A percentile compares a stretch with the other conserved stretches of the same genome.
Evolutionary conservation across 2,113 vertebrate genomes (phyloP).

Genomic region (Apteryx owenii): DNA sequence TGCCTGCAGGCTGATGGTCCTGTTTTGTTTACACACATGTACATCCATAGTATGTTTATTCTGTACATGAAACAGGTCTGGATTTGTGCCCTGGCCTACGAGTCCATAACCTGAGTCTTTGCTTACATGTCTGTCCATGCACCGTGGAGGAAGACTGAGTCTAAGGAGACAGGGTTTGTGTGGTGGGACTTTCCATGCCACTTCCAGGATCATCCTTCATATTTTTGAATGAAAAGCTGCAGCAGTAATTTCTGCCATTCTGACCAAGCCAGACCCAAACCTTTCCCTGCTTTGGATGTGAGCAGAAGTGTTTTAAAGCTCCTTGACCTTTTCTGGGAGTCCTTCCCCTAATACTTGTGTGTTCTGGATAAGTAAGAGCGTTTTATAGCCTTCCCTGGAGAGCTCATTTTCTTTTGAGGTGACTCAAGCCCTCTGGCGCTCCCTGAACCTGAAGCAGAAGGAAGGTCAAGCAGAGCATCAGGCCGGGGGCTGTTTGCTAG

Average conservation of each 20-base stretch:
- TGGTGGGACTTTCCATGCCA: not conserved
- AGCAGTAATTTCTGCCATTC: not conserved
- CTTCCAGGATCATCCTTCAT: accelerated
- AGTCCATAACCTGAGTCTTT: not conserved
- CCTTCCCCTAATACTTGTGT: not conserved
- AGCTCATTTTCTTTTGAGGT: not conserved
- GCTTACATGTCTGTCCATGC: not conserved
- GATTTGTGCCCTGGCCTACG: not conserved
- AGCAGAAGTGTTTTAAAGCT: not conserved
- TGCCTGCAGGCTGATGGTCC: not conserved
- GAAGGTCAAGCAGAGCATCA: not conserved
- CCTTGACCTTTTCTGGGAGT: not conserved
- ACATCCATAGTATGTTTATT: not conserved
- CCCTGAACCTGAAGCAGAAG: not conserved
- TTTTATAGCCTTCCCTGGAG: not conserved
- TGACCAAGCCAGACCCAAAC: not conserved
- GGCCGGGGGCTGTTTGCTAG: not conserved
- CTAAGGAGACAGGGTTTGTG: not conserved
- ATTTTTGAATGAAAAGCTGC: not conserved
- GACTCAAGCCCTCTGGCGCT: not conserved
- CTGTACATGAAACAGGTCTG: no score
- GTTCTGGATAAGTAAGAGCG: not conserved
- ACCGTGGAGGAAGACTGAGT: accelerated
- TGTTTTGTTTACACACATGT: not conserved
- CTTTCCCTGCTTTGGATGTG: not conserved